Evolutionary conservation across 2,888 invertebrate genomes (phyloP), one percentile per base, ranked within the genome.

Genomic region (Willowsia nigromaculata): DNA sequence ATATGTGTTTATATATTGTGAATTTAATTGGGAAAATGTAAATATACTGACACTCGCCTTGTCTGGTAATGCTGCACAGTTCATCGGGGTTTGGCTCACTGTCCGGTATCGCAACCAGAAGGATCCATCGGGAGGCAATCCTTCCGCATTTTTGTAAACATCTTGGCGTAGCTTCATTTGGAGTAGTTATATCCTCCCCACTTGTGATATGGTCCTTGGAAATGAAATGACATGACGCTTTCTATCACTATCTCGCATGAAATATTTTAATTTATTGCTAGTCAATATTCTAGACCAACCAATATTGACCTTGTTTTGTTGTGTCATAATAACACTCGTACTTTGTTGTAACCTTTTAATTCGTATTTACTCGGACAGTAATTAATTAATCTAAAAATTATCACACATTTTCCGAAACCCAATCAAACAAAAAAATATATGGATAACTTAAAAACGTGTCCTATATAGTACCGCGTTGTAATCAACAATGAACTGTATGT

Each of bases 51-150:
- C 27, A 65, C 30, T 2, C 30, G 3, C 13, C 11, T 30, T 76
- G 76, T 65, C 65, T 43, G 43, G 74, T 76, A 76, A 56, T 53
- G 40, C 22, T 56, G 59, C 40, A 37, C 80, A 80, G 80, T 80
- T 80, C n/a, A 80, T 80, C 40, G 80, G 80, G 22, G 59, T 80
- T 37, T 80, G 80, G 80, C 80, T 99, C 96, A 98, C 99, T 93
- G 97, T 98, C 94, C 96, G 98, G 93, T 99, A 98, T 96, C 97
- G 99, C 95, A 99, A 99, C 95, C 98, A 98, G 95, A 98, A 98
- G 96, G 98, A 99, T 95, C 99, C 98, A 93, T 50, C 85, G 11
- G 96, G 97, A 93, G 98, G 97, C 95, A 97, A 98, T 95, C 98
- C 98, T 94, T 98, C 98, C 95, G 98, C 98, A 95, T 99, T 98